Evolutionary conservation across 2,797 vertebrate species (phyloP).

Genomic region (Cetoscarus ocellatus): DNA sequence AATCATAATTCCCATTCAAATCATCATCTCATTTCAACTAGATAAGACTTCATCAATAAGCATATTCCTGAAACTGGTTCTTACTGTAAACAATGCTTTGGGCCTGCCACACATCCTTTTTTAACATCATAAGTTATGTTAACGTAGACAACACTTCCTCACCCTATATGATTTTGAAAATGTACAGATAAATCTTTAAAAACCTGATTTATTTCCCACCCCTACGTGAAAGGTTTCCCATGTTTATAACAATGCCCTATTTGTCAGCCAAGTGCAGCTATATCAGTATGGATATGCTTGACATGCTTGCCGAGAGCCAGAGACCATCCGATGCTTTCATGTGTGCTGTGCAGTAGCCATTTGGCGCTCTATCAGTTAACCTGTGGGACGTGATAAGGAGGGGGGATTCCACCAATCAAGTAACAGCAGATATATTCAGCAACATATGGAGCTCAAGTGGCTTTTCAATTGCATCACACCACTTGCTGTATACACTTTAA

Average conservation of each 20-base stretch:
- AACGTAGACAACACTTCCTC: no score
- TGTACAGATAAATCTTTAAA: no score
- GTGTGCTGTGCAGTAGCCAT: constrained; percentile 54
- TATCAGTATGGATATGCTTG: constrained; percentile 60
- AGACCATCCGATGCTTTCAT: constrained; percentile 32
- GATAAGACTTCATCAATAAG: no score
- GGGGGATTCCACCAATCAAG: constrained; percentile 52
- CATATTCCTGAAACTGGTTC: no score
- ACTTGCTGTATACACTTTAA: constrained; percentile 10
- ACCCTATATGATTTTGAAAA: no score
- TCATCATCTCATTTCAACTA: no score
- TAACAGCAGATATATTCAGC: constrained; percentile 40
- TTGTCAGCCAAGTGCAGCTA: constrained; percentile 39
- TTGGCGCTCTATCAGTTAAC: constrained; percentile 52
- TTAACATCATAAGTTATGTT: no score
- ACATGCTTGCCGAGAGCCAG: constrained; percentile 60
- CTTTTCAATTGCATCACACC: constrained; percentile 30
- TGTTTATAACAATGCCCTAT: constrained; percentile 46
- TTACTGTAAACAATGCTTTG: no score
- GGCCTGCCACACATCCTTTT: no score
- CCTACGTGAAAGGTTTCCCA: constrained; percentile 21
- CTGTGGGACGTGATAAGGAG: constrained; percentile 65
- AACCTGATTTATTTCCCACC: no score
- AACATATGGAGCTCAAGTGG: constrained; percentile 41
- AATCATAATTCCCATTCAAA: no score